Conservation (phyloP, 1,140 invertebrate species). For the Drosophila ficusphila region DNA sequence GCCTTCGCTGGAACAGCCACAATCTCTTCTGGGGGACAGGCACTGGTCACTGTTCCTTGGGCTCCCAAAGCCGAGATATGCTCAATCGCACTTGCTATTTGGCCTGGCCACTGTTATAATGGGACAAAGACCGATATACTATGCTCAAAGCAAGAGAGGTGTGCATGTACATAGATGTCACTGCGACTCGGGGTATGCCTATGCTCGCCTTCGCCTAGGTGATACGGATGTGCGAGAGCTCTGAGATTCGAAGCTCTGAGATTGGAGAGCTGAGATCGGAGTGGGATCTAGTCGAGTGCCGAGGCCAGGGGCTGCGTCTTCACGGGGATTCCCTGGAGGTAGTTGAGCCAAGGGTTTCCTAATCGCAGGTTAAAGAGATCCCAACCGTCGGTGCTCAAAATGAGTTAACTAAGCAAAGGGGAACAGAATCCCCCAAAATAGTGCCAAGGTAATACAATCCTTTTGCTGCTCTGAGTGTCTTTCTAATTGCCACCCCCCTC, state of each 20-base stretch:
- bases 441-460: too few species aligned
- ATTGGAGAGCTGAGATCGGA: background rate
- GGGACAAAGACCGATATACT: slow-evolving; percentile 4
- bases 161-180: too few species aligned
- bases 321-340: too few species aligned
- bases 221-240: slow-evolving; percentile 20
- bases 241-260: background rate
- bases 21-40: background rate
- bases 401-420: too few species aligned
- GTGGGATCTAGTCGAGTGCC: background rate
- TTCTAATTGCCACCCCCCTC: background rate
- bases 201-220: slow-evolving; percentile 37
- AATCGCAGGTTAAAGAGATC: too few species aligned
- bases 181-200: slow-evolving; percentile 14
- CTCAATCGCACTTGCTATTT: slow-evolving; percentile 10
- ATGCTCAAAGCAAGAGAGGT: too few species aligned
- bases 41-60: background rate
- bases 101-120: background rate
- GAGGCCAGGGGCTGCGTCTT: slow-evolving; percentile 13
- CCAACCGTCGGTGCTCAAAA: too few species aligned
- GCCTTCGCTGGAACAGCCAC: background rate
- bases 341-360: too few species aligned
- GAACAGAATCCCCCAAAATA: too few species aligned
- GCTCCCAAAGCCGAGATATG: background rate
- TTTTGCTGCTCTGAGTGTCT: too few species aligned